Conservation (phyloP, 2,113 vertebrate species). For the Chloropsis hardwickii region DNA sequence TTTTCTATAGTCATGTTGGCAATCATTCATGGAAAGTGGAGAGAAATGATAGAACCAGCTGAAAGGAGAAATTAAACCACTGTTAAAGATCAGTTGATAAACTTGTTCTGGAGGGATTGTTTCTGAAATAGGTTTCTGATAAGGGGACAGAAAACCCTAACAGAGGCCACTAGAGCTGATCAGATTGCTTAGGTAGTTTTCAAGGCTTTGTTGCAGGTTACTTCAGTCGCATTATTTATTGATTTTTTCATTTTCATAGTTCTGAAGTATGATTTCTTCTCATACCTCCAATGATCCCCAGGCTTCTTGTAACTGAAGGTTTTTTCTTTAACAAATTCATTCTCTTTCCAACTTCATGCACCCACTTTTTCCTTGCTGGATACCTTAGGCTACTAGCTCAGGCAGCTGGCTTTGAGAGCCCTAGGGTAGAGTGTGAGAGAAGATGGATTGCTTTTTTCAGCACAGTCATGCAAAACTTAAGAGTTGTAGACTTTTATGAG, state of each 20-base stretch:
- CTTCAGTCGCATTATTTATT: background rate
- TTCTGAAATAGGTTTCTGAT: background rate
- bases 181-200: background rate
- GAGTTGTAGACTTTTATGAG: background rate
- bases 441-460: background rate
- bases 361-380: background rate
- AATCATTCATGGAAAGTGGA: background rate
- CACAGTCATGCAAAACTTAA: background rate
- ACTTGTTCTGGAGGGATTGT: background rate
- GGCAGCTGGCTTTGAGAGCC: background rate
- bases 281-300: background rate
- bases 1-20: background rate
- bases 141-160: background rate
- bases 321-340: background rate
- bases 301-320: background rate
- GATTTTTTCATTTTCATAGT: background rate
- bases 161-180: background rate
- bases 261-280: background rate
- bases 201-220: background rate
- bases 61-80: slow-evolving; percentile 26
- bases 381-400: background rate
- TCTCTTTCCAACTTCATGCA: background rate
- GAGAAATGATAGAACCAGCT: background rate
- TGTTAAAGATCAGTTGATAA: background rate
- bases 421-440: background rate